Percentiles rank a stretch among this genome's conserved stretches.
These are phyloP conservation scores for Rhinella marina DNA, from an alignment of 2,797 vertebrate genomes.

Conservation along the genomic window DNA sequence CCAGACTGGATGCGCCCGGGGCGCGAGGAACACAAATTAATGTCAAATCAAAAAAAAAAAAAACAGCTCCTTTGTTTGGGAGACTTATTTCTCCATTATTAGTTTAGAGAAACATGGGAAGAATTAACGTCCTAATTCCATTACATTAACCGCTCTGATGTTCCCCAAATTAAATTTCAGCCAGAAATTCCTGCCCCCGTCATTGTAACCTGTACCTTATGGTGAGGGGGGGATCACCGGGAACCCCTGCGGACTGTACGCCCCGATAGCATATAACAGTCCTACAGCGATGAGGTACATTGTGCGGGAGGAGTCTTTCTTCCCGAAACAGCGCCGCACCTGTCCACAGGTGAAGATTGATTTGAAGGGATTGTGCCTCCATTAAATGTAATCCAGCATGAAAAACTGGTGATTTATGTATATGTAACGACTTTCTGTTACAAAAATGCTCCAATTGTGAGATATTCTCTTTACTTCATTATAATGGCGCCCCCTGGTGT, in stretches of 20 bases:
- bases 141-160: conserved; percentile 33
- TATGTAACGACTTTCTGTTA: too few relatives aligned
- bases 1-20: conserved; percentile 46
- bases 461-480: too few relatives aligned
- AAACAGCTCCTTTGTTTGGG: conserved; percentile 30
- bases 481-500: too few relatives aligned
- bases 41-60: conserved; percentile 49
- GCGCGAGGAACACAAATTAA: conserved; percentile 47
- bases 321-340: too few relatives aligned
- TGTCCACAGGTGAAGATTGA: too few relatives aligned
- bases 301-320: too few relatives aligned
- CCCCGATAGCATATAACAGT: too few relatives aligned
- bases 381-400: too few relatives aligned
- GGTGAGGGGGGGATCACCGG: not conserved
- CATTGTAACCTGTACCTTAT: not conserved
- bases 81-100: conserved; percentile 26
- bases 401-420: too few relatives aligned
- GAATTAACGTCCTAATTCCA: conserved; percentile 44
- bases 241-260: not conserved
- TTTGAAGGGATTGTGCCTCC: too few relatives aligned
- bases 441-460: too few relatives aligned
- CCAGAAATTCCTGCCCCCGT: not conserved
- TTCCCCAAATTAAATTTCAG: conserved; percentile 15
- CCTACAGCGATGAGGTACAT: too few relatives aligned
- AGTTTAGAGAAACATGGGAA: conserved; percentile 21